Evolutionary conservation across 37 sponge, comb jelly and placozoan genomes (phyloP).

Genomic region (Hexactinellida sp.): DNA sequence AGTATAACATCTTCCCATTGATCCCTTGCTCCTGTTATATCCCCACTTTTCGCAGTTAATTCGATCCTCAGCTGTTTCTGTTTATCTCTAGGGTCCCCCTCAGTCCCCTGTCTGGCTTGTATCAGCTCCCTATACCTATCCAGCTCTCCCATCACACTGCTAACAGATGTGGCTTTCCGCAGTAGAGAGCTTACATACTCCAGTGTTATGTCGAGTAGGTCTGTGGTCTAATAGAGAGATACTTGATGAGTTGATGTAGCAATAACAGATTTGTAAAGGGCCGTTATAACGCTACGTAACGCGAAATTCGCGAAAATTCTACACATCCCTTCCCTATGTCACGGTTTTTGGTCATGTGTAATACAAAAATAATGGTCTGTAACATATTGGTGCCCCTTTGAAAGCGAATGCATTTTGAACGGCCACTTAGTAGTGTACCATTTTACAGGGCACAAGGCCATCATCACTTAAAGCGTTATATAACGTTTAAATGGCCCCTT

Average conservation of each 20-base stretch:
- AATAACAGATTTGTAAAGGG: no score
- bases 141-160: background rate
- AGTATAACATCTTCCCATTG: background rate
- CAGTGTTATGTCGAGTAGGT: background rate
- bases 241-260: background rate
- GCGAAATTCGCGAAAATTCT: no score
- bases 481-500: no score
- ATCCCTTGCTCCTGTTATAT: background rate
- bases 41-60: background rate
- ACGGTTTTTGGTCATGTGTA: no score
- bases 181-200: background rate
- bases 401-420: no score
- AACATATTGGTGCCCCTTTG: no score
- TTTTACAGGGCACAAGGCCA: no score
- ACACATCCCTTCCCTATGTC: no score
- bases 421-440: no score
- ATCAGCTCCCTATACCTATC: background rate
- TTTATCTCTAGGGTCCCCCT: background rate
- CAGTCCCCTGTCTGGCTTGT: background rate
- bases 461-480: no score
- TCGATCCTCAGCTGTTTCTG: background rate
- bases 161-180: background rate
- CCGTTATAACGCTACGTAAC: no score
- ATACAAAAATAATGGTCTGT: no score
- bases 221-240: background rate